phyloP scores from a whole-genome alignment of 1,140 invertebrate genomes.

The Drosophila aff. region DNA sequence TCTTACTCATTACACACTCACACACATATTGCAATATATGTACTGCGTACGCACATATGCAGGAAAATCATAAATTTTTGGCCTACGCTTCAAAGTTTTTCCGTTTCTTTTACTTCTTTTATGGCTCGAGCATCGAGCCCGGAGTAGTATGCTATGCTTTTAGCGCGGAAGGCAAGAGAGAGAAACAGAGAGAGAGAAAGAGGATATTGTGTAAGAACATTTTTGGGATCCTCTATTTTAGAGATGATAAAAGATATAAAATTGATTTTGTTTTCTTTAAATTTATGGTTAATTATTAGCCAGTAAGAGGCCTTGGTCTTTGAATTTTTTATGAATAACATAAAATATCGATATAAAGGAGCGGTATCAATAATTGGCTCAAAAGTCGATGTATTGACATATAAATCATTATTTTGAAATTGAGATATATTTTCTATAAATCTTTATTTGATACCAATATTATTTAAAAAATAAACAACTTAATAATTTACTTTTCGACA shows the following conservation, averaged over 20 bases:
- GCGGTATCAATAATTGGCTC: too few species aligned
- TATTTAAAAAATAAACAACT: too few species aligned
- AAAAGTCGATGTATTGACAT: too few species aligned
- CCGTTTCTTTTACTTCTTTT: slow-evolving; percentile 22
- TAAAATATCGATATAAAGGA: not conserved
- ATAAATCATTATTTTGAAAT: too few species aligned
- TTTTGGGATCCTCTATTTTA: not conserved
- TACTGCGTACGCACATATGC: slow-evolving; percentile 29
- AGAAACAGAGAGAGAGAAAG: not conserved
- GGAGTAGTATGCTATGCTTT: slow-evolving; percentile 32
- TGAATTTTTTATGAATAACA: too few species aligned
- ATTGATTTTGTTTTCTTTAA: not conserved
- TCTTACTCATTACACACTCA: slow-evolving; percentile 14
- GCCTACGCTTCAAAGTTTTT: slow-evolving; percentile 45
- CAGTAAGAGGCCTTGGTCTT: not conserved
- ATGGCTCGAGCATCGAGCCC: slow-evolving; percentile 9
- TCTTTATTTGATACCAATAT: too few species aligned
- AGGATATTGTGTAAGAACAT: not conserved
- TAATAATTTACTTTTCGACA: too few species aligned
- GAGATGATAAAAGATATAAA: not conserved
- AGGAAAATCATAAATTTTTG: slow-evolving; percentile 46
- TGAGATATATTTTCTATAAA: too few species aligned
- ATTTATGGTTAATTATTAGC: not conserved
- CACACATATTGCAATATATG: slow-evolving; percentile 44
- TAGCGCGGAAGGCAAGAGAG: not conserved